phyloP scores from a whole-genome alignment of 2,113 vertebrate genomes.

The Marmota monax region DNA sequence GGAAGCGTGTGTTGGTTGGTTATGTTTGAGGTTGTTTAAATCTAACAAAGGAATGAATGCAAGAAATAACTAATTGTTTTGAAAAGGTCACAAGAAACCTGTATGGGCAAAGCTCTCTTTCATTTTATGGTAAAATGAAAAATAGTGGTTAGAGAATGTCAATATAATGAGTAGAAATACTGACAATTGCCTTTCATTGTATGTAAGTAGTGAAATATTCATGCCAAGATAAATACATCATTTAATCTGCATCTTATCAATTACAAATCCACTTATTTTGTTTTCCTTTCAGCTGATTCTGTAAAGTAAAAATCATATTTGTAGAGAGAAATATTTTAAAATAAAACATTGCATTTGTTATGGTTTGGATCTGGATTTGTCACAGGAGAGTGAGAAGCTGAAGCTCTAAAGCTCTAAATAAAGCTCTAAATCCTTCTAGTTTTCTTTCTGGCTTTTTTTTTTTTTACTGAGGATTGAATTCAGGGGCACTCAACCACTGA shows the following conservation, averaged over 20 bases:
- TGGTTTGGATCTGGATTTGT: too few species aligned
- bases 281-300: background rate
- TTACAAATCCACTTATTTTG: background rate
- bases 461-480: too few species aligned
- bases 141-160: background rate
- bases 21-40: background rate
- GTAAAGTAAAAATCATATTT: background rate
- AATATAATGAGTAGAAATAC: background rate
- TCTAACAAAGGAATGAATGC: conserved; percentile 7
- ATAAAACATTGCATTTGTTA: background rate
- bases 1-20: background rate
- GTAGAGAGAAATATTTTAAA: background rate
- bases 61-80: background rate
- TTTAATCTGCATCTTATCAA: background rate
- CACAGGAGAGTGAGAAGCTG: too few species aligned
- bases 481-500: too few species aligned
- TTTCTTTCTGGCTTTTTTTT: too few species aligned
- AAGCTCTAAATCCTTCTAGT: too few species aligned
- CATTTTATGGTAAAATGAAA: background rate
- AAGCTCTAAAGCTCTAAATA: too few species aligned
- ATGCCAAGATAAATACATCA: background rate
- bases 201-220: background rate
- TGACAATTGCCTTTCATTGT: background rate
- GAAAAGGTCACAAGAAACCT: background rate
- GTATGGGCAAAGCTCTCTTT: background rate